Evolutionary conservation across 2,113 vertebrate genomes (phyloP).

Genomic region (Morone chrysops): DNA sequence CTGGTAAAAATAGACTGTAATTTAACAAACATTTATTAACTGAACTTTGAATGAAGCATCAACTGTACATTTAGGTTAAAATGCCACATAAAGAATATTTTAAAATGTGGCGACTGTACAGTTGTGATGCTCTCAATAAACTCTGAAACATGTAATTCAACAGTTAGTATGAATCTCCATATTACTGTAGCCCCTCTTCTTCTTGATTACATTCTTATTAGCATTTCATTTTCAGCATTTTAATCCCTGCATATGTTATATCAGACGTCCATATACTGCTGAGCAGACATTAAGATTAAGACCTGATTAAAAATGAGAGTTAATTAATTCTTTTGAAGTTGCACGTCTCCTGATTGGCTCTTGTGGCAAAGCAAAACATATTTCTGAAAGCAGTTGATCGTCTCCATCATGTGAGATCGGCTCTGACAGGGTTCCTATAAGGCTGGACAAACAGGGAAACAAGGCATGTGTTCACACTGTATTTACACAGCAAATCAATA

Average conservation of each 20-base stretch:
- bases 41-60: not conserved
- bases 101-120: not conserved
- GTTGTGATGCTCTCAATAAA: slow-evolving; percentile 21
- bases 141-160: slow-evolving; percentile 25
- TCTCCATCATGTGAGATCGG: not conserved
- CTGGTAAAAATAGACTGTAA: not conserved
- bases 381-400: slow-evolving; percentile 37
- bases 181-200: slow-evolving; percentile 27
- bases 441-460: slow-evolving; percentile 13
- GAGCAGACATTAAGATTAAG: slow-evolving; percentile 71
- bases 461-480: not conserved
- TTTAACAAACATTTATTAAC: slow-evolving; percentile 5
- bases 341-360: slow-evolving; percentile 45
- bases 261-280: slow-evolving; percentile 42
- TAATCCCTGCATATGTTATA: slow-evolving; percentile 58
- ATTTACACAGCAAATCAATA: not conserved
- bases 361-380: slow-evolving; percentile 25
- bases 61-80: not conserved
- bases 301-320: slow-evolving; percentile 67
- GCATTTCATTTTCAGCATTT: slow-evolving; percentile 67
- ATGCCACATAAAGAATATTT: slow-evolving; percentile 15
- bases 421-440: not conserved
- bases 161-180: slow-evolving; percentile 29
- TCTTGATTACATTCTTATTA: slow-evolving; percentile 60
- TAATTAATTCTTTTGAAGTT: slow-evolving; percentile 67